Evolutionary conservation across 2,113 vertebrate genomes (phyloP).

Genomic region (Nycticorax nycticorax): DNA sequence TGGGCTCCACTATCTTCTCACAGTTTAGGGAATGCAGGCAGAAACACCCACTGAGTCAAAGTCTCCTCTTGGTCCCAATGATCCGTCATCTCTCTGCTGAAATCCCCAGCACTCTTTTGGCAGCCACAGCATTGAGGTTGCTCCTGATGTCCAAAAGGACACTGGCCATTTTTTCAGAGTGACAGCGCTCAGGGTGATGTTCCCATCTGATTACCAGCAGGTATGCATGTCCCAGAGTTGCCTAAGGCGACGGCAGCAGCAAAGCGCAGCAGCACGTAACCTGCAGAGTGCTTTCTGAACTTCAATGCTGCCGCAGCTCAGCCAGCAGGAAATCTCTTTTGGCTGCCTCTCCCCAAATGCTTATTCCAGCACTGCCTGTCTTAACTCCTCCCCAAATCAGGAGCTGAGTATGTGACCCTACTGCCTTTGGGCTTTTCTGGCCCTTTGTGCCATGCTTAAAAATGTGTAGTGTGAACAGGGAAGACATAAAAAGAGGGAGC

Average conservation of each 20-base stretch:
- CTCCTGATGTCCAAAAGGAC: background rate
- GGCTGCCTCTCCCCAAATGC: constrained; percentile 1
- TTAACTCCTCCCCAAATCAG: background rate
- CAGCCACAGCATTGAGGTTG: background rate
- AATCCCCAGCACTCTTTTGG: background rate
- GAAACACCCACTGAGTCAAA: background rate
- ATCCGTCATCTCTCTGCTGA: background rate
- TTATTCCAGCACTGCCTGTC: constrained; percentile 8
- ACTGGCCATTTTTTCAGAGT: background rate
- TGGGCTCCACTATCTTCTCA: background rate
- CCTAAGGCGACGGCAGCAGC: background rate
- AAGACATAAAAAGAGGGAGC: background rate
- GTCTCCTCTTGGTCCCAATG: background rate
- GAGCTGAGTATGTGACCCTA: background rate
- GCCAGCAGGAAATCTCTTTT: constrained; percentile 21
- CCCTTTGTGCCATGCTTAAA: background rate
- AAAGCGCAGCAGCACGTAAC: background rate
- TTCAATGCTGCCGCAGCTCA: accelerated
- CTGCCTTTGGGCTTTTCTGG: background rate
- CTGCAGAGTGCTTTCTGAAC: background rate
- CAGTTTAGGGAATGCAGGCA: background rate
- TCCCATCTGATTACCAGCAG: background rate
- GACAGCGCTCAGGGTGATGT: background rate
- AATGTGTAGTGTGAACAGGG: background rate
- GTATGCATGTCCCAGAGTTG: background rate